Base-by-base conservation (phyloP, 2,888 invertebrate genomes). In the Leucoptera coffeella region DNA sequence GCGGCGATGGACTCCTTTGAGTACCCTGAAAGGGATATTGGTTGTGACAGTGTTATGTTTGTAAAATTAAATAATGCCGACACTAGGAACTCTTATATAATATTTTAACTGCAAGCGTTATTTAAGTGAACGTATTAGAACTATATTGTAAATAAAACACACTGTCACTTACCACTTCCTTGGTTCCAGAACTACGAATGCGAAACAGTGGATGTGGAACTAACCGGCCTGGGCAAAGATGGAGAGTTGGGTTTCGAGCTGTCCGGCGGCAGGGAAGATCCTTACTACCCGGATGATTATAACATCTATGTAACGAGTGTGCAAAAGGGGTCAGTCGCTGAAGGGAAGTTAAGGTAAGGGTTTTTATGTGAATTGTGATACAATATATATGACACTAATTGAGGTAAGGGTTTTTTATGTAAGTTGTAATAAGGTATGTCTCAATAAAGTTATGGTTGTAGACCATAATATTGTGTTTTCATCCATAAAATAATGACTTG, bases 221-320 rank as follows among this genome's bases (percentile, higher is more conserved):
- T 91, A 30, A 71, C 64, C 32, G 49, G 57, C 0, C 32, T 50
- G 27, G 41, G 47, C 20, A 74, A 77, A 12, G 80, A 82, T 38
- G 81, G 83, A 10, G 84, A 87, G 39, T 69, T 89, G 19, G 94
- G 94, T 2, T 78, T 95, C 41, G 87, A 91, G 37, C 61, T 95
- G 32, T 81, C 84, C 3, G 92, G 92, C 7, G 93, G 93, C 0
- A 77, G 89, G 22, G 90, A 91, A 39, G 85, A 88, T 48, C 86
- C 88, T 2, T 78, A 82, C 44, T 82, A 80, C 50, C 82, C 84
- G 1, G 82, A 81, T 41, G 88, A 88, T 47, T 76, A 73, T 31
- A 80, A 82, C 22, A 77, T 92, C 20, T 89, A 87, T 46, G 88
- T 95, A 13, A 81, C 82, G 29, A 80, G 78, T 41, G 80, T 84